A percentile compares a stretch with the other conserved stretches of the same genome.
These are phyloP conservation scores for Pavo muticus DNA, from an alignment of 2,113 vertebrate species.

Conservation along the genomic window DNA sequence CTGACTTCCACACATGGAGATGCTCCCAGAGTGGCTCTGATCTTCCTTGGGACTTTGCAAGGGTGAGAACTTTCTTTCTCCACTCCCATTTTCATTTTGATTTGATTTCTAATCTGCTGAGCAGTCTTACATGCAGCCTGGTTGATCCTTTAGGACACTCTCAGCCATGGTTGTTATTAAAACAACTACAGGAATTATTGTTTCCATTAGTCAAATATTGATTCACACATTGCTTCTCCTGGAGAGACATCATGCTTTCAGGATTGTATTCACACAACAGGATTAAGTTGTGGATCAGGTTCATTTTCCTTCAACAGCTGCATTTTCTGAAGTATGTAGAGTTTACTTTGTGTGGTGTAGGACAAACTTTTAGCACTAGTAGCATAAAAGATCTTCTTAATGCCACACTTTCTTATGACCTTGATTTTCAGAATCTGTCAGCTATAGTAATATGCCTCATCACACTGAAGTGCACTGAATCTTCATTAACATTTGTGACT, in stretches of 20 bases:
- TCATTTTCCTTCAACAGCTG: neutral
- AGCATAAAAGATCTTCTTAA: neutral
- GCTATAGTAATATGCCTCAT: neutral
- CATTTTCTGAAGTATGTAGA: neutral
- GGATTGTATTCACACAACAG: neutral
- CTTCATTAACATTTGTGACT: neutral
- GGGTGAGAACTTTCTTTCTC: neutral
- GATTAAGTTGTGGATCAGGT: neutral
- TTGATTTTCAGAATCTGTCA: neutral
- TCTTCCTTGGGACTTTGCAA: neutral
- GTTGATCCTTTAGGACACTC: neutral
- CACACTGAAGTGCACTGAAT: neutral
- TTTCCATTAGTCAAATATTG: neutral
- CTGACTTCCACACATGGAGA: neutral
- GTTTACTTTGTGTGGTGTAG: neutral
- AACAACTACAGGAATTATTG: neutral
- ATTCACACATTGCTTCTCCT: neutral
- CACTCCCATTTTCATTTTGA: conserved; percentile 10
- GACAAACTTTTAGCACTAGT: neutral
- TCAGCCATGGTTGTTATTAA: neutral
- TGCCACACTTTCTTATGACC: neutral
- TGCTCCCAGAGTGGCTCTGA: neutral
- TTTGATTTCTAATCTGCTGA: conserved; percentile 50
- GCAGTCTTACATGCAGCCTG: neutral
- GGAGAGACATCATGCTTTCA: fast-evolving